Percentiles rank a stretch among this genome's conserved stretches.
Evolutionary conservation across 2,113 vertebrate species (phyloP).

Genomic region (Xenus cinereus): DNA sequence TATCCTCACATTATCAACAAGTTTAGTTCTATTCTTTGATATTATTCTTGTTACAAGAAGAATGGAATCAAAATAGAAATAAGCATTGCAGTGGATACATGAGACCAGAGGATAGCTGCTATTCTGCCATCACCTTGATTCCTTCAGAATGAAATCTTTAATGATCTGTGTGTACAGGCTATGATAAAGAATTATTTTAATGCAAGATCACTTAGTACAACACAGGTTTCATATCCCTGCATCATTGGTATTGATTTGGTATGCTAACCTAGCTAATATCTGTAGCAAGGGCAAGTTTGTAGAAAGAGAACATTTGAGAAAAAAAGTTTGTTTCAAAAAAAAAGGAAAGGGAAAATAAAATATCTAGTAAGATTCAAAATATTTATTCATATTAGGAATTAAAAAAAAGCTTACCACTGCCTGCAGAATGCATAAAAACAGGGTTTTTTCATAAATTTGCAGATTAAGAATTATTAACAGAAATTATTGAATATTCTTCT

Average conservation of each 20-base stretch:
- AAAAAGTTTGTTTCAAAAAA: neutral
- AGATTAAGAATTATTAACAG: neutral
- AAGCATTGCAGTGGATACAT: neutral
- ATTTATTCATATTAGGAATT: neutral
- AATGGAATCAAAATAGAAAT: neutral
- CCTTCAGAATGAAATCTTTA: neutral
- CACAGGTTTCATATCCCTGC: neutral
- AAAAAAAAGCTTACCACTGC: neutral
- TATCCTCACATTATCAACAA: neutral
- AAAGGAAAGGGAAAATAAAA: neutral
- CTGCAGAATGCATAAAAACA: neutral
- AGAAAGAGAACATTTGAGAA: neutral
- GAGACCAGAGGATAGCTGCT: neutral
- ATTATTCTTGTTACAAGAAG: neutral
- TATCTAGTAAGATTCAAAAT: neutral
- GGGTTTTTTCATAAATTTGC: neutral
- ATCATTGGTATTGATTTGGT: neutral
- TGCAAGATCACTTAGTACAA: neutral
- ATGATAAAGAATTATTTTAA: neutral
- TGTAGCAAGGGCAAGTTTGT: neutral
- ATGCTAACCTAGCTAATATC: neutral
- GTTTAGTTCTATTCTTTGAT: neutral
- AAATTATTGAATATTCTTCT: neutral
- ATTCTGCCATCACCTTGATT: neutral
- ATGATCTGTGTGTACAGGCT: neutral